Evolutionary conservation across 2,113 vertebrate genomes (phyloP).

Genomic region (Paramisgurnus dabryanus): DNA sequence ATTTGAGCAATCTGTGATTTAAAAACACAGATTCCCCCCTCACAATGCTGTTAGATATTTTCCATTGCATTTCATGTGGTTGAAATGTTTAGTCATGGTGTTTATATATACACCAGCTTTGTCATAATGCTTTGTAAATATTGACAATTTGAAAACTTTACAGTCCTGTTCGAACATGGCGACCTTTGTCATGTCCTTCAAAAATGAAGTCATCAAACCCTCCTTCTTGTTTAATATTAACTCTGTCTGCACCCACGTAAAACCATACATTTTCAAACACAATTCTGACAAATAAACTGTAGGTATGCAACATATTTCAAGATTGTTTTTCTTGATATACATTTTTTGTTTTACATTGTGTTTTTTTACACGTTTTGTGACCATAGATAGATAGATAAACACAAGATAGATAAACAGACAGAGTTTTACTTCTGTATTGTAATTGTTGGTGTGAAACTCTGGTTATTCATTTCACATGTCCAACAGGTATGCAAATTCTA

Average conservation of each 20-base stretch:
- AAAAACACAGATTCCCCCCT: not conserved
- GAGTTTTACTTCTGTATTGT: not conserved
- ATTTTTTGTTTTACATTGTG: not conserved
- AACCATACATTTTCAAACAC: no score
- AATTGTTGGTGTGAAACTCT: not conserved
- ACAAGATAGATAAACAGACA: not conserved
- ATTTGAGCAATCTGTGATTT: not conserved
- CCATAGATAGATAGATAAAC: not conserved
- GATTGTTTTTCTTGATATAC: not conserved
- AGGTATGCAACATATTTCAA: not conserved
- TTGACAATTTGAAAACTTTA: conserved; percentile 36
- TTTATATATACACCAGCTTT: conserved; percentile 15
- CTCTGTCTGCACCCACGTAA: not conserved
- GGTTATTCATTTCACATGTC: not conserved
- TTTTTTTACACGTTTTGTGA: no score
- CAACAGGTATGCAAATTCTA: conserved; percentile 14
- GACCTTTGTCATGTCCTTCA: conserved; percentile 37
- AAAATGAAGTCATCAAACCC: conserved; percentile 28
- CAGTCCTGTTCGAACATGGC: conserved; percentile 12
- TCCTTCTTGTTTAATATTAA: conserved; percentile 43
- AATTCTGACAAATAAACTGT: not conserved
- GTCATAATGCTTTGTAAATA: conserved; percentile 29
- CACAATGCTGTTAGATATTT: not conserved
- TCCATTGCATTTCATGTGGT: not conserved
- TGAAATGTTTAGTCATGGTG: not conserved